Evolutionary conservation across 2,113 vertebrate genomes (phyloP).

Genomic region (Lepus timidus): DNA sequence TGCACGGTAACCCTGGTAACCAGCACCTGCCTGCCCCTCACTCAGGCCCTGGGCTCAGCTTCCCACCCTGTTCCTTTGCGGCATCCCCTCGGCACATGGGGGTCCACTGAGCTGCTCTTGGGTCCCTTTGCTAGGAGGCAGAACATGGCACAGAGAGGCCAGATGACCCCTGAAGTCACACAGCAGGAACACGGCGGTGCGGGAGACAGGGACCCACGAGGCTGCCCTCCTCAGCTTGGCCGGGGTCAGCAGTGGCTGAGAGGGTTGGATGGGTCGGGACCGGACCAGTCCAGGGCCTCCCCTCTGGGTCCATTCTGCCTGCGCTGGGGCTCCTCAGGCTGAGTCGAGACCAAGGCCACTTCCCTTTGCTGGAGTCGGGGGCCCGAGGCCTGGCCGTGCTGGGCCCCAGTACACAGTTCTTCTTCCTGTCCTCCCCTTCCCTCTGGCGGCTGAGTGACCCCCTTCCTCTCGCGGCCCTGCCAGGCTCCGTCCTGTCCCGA

Average conservation of each 20-base stretch:
- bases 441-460: background rate
- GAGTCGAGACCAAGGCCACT: background rate
- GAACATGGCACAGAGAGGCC: background rate
- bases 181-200: background rate
- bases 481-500: background rate
- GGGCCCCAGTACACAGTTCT: background rate
- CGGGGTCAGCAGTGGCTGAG: background rate
- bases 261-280: background rate
- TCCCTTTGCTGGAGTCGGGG: background rate
- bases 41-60: background rate
- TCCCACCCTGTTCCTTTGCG: background rate
- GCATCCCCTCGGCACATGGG: background rate
- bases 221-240: background rate
- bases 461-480: background rate
- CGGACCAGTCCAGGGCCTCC: background rate
- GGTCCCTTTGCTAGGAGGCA: background rate
- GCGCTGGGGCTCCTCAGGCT: background rate
- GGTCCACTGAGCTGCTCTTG: background rate
- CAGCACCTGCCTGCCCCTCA: no score
- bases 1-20: background rate
- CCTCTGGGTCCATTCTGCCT: no score
- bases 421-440: slow-evolving; percentile 33
- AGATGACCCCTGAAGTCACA: background rate
- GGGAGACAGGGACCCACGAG: background rate
- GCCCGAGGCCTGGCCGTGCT: background rate